Conservation (phyloP, 1,140 invertebrate species). For the Wiebesia pumilae region DNA sequence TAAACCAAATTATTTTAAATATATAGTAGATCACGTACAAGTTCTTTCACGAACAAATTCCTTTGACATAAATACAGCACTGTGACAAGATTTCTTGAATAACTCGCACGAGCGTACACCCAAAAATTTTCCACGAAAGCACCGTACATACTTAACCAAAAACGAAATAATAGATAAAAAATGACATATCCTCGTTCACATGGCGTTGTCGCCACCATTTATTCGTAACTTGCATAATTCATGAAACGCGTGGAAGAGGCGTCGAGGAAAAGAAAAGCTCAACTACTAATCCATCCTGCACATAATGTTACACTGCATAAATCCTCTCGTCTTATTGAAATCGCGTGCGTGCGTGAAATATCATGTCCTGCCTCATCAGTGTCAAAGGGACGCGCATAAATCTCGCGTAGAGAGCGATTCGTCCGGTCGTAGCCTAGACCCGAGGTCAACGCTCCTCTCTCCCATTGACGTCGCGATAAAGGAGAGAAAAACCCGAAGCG, state of each 20-base stretch:
- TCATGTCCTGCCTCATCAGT: neutral
- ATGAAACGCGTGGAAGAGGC: conserved; percentile 8
- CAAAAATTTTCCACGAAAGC: neutral
- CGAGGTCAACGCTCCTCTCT: conserved; percentile 13
- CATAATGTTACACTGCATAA: conserved; percentile 3
- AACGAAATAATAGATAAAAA: neutral
- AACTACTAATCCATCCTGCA: neutral
- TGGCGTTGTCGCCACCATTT: neutral
- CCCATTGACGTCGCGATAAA: neutral
- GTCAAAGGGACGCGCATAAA: neutral
- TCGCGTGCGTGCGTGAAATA: conserved; percentile 3
- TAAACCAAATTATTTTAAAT: neutral
- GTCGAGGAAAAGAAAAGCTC: neutral
- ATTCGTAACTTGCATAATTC: conserved; percentile 38
- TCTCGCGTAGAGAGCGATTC: neutral
- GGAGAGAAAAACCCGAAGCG: neutral
- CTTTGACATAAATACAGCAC: no score
- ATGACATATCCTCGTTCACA: neutral
- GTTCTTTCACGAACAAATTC: neutral
- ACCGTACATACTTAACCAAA: neutral
- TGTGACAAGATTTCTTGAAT: no score
- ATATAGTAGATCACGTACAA: neutral
- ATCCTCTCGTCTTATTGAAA: conserved; percentile 46
- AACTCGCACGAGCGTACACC: neutral
- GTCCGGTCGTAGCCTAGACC: neutral